Conservation (phyloP, 2,113 vertebrate genomes). For the Agelaius tricolor region DNA sequence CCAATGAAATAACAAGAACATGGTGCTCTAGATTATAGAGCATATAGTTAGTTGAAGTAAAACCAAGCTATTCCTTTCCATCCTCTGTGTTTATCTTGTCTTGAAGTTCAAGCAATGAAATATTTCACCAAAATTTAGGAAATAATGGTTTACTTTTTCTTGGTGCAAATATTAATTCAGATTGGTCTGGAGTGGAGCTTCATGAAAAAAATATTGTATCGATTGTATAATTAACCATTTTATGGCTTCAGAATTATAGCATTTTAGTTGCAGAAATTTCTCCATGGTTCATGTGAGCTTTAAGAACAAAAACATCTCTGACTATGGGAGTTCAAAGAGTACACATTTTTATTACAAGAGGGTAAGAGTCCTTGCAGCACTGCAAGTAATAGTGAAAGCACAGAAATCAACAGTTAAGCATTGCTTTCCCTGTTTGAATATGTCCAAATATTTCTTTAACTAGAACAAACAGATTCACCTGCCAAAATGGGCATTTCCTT, state of each 20-base stretch:
- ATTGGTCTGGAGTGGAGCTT: background rate
- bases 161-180: background rate
- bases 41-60: background rate
- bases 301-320: background rate
- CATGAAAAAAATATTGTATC: background rate
- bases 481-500: background rate
- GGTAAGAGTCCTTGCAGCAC: background rate
- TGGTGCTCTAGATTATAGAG: background rate
- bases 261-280: background rate
- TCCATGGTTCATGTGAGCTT: background rate
- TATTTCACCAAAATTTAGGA: background rate
- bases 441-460: background rate
- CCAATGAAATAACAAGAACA: fast-evolving
- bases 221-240: background rate
- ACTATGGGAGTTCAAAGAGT: background rate
- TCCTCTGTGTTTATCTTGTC: background rate
- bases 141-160: background rate
- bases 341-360: background rate
- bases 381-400: background rate
- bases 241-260: background rate
- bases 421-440: background rate
- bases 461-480: background rate
- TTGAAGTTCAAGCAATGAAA: background rate
- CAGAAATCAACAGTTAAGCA: background rate
- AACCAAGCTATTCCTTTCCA: background rate